phyloP scores from a whole-genome alignment of 2,888 invertebrate genomes.

The Digitonthophagus gazella region DNA sequence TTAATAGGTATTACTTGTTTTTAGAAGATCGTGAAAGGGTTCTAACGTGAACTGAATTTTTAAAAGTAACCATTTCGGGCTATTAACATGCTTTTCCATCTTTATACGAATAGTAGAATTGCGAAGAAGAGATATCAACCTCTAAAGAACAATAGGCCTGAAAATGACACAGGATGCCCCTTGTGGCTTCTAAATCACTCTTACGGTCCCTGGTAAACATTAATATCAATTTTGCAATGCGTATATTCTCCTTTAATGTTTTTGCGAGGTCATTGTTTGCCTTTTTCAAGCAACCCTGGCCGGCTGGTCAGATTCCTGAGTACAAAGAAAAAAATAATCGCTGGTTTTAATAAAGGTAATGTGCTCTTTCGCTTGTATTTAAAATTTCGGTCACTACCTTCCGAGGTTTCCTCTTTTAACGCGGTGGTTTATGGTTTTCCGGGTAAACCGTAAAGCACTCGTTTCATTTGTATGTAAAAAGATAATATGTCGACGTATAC shows the following conservation, averaged over 20 bases:
- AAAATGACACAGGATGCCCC: neutral
- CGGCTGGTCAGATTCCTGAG: neutral
- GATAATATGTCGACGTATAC: neutral
- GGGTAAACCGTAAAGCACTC: neutral
- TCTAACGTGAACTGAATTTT: too few relatives aligned
- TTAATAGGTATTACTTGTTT: neutral
- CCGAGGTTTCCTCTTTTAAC: neutral
- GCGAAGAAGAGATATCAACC: neutral
- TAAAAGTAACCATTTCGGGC: too few relatives aligned
- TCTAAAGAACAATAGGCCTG: neutral
- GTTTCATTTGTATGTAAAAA: neutral
- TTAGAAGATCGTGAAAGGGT: neutral
- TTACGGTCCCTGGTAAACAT: neutral
- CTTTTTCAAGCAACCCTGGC: neutral
- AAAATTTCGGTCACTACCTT: neutral
- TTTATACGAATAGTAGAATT: too few relatives aligned
- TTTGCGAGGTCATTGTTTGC: neutral
- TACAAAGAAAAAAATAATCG: neutral
- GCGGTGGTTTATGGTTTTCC: neutral
- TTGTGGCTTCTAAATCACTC: neutral
- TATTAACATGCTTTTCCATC: too few relatives aligned
- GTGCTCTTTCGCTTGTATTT: neutral
- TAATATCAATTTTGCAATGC: neutral
- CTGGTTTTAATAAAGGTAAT: neutral
- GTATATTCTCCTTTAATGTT: neutral